Conservation (phyloP, 2,888 invertebrate genomes). For the Lamellibrachia columna region DNA sequence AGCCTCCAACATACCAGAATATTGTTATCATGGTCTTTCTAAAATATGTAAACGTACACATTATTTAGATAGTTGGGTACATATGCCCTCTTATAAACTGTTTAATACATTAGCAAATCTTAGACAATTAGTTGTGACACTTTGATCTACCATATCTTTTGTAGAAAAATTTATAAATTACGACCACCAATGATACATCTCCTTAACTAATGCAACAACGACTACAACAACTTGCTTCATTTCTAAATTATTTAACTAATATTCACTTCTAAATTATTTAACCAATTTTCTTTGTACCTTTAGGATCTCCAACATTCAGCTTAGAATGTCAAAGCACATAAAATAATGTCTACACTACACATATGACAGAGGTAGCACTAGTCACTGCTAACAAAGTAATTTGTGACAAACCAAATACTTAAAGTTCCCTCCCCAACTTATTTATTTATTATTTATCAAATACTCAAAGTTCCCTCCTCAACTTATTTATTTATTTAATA, state of each 20-base stretch:
- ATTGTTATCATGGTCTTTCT: background rate
- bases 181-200: background rate
- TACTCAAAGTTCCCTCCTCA: no score
- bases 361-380: background rate
- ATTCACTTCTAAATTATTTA: background rate
- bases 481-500: no score
- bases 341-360: background rate
- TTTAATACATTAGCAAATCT: background rate
- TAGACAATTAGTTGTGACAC: background rate
- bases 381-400: background rate
- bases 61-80: background rate
- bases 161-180: background rate
- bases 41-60: background rate
- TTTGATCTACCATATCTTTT: background rate
- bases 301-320: no score
- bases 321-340: background rate
- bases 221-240: background rate
- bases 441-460: background rate
- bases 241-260: background rate
- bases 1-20: slow-evolving; percentile 10
- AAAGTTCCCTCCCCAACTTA: background rate
- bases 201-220: background rate
- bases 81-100: background rate
- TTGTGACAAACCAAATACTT: background rate
- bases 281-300: background rate